Conservation (phyloP, 2,113 vertebrate species). For the Proteles cristata region DNA sequence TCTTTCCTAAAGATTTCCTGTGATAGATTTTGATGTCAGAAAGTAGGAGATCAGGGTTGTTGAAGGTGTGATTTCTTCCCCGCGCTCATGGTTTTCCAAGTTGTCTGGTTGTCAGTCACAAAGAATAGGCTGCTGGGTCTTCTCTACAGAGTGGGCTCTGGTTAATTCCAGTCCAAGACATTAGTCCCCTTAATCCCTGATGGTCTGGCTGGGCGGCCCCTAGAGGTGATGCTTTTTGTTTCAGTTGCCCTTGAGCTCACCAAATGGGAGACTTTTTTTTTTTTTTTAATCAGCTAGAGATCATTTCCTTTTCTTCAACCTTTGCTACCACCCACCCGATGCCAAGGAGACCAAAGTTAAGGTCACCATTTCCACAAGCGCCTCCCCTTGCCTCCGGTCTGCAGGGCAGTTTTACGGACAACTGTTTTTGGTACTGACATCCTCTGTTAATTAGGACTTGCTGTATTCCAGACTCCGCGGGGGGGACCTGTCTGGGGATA, state of each 20-base stretch:
- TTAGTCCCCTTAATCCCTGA: background rate
- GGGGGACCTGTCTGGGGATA: background rate
- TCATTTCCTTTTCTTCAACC: background rate
- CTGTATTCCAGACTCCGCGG: background rate
- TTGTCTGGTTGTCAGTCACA: background rate
- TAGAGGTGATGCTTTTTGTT: background rate
- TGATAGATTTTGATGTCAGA: background rate
- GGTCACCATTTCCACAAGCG: rapidly evolving
- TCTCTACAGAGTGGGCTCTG: background rate
- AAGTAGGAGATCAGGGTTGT: background rate
- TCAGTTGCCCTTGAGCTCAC: background rate
- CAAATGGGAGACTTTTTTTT: background rate
- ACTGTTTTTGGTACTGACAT: background rate
- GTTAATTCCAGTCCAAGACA: background rate
- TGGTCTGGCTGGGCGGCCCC: no score
- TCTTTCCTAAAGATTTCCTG: background rate
- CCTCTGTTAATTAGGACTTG: background rate
- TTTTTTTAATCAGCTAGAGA: background rate
- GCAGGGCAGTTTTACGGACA: background rate
- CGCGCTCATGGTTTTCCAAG: background rate
- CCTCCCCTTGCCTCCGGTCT: background rate
- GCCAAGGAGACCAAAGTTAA: background rate
- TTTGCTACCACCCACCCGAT: background rate
- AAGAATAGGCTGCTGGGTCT: background rate
- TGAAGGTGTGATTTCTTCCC: background rate